These are phyloP conservation scores for Cryptophagus acutangulus DNA, from an alignment of 2,888 invertebrate genomes.

Conservation along the genomic window DNA sequence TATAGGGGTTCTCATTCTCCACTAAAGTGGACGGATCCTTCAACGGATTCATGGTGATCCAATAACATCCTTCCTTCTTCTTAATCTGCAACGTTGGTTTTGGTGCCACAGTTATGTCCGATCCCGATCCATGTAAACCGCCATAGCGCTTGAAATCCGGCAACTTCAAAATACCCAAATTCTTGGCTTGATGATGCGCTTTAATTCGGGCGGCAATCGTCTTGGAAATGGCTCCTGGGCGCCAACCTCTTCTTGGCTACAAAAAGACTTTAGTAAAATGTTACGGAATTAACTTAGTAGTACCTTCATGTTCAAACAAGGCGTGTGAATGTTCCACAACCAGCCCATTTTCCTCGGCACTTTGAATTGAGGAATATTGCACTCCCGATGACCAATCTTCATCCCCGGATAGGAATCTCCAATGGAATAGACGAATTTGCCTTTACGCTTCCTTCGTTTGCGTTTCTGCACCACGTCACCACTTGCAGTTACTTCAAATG, in stretches of 20 bases:
- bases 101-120: conserved; percentile 49
- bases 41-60: conserved; percentile 63
- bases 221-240: conserved; percentile 55
- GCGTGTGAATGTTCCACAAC: conserved; percentile 54
- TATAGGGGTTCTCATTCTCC: conserved; percentile 62
- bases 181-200: conserved; percentile 37
- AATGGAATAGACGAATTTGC: conserved; percentile 30
- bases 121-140: conserved; percentile 32
- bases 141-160: conserved; percentile 40
- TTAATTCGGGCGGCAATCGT: conserved; percentile 43
- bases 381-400: conserved; percentile 54
- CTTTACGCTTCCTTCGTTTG: conserved; percentile 20
- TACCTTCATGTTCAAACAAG: conserved; percentile 36
- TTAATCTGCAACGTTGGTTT: conserved; percentile 61
- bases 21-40: conserved; percentile 57
- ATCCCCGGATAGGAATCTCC: conserved; percentile 50
- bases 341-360: conserved; percentile 66
- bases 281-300: background rate
- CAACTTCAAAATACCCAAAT: conserved; percentile 30
- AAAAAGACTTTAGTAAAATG: conserved; percentile 9
- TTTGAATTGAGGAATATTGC: conserved; percentile 50
- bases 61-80: conserved; percentile 61
- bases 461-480: background rate
- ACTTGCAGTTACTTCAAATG: background rate
- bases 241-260: conserved; percentile 53